phyloP scores from a whole-genome alignment of 2,113 vertebrate genomes.

The Sprattus sprattus region DNA sequence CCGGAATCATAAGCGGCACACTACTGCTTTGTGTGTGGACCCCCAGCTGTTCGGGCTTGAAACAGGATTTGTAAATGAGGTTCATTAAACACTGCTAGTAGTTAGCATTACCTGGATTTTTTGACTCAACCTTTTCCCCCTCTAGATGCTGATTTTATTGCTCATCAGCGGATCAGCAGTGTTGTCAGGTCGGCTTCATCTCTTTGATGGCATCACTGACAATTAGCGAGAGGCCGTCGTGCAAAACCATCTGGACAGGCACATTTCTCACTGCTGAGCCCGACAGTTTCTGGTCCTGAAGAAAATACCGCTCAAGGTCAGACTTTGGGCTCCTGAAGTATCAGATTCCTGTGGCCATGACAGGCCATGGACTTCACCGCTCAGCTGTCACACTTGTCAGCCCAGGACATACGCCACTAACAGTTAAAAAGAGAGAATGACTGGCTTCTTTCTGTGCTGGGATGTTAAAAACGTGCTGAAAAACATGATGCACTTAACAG shows the following conservation, averaged over 20 bases:
- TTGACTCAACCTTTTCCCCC: constrained; percentile 55
- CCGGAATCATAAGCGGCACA: background rate
- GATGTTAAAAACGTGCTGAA: background rate
- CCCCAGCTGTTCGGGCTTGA: background rate
- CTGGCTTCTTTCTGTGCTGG: background rate
- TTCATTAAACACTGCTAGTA: background rate
- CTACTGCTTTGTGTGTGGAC: background rate
- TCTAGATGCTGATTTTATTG: constrained; percentile 65
- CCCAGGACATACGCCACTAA: background rate
- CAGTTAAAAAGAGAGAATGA: background rate
- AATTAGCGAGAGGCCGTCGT: constrained; percentile 79
- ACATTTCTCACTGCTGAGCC: constrained; percentile 72
- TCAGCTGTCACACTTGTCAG: background rate
- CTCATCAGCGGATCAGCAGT: constrained; percentile 76
- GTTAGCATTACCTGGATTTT: background rate
- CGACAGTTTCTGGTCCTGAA: constrained; percentile 71
- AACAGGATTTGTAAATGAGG: background rate
- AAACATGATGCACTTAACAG: background rate
- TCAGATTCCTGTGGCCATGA: constrained; percentile 50
- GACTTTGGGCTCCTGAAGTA: constrained; percentile 68
- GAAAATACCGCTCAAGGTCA: constrained; percentile 77
- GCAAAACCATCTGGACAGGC: constrained; percentile 80
- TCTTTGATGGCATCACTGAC: constrained; percentile 80
- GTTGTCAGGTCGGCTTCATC: constrained; percentile 75
- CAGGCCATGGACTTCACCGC: background rate